Percentiles rank a stretch among this genome's conserved stretches.
phyloP scores from a whole-genome alignment of 1,140 invertebrate species.

The Sycophila sp. region DNA sequence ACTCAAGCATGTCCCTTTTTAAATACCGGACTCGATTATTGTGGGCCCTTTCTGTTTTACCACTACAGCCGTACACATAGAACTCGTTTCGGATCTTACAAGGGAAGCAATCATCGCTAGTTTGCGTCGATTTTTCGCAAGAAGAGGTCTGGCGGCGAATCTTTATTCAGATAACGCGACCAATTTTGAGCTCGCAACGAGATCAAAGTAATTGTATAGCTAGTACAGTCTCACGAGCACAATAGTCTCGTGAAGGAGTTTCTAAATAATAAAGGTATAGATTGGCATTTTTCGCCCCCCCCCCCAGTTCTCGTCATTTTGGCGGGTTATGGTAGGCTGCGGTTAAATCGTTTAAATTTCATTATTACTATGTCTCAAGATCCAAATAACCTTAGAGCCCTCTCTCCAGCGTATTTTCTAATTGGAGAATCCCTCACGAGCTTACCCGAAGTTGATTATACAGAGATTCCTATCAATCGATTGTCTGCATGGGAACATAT shows the following conservation, averaged over 20 bases:
- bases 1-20: conserved; percentile 44
- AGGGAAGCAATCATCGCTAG: conserved; percentile 46
- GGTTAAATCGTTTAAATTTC: conserved; percentile 1
- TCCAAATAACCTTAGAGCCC: conserved; percentile 7
- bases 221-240: background rate
- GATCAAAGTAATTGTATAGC: background rate
- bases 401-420: conserved; percentile 43
- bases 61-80: conserved; percentile 50
- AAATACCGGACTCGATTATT: conserved; percentile 49
- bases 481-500: background rate
- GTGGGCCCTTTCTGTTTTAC: conserved; percentile 44
- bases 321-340: conserved; percentile 38
- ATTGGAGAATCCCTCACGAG: conserved; percentile 27
- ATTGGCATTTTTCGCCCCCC: conserved; percentile 37
- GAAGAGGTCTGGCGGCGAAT: background rate
- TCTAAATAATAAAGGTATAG: background rate
- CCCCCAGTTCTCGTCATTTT: conserved; percentile 25
- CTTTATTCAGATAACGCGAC: conserved; percentile 44
- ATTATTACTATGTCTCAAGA: conserved; percentile 26
- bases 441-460: background rate
- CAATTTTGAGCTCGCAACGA: conserved; percentile 42
- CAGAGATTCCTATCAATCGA: background rate
- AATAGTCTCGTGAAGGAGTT: background rate
- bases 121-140: conserved; percentile 49
- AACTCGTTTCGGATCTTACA: conserved; percentile 47